Conservation (phyloP, 1,140 invertebrate genomes). For the Goniozus legneri region DNA sequence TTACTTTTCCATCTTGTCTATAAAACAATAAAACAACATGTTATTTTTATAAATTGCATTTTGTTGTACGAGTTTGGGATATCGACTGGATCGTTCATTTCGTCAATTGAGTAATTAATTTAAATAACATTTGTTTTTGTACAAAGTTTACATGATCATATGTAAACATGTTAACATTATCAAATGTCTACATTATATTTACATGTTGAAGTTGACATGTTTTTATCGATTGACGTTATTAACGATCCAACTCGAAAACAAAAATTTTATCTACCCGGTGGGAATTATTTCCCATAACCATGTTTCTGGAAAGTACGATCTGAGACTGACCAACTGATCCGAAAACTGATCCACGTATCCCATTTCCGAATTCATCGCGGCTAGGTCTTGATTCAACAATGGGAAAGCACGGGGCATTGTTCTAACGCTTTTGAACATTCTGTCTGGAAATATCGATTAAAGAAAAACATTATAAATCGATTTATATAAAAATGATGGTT, state of each 20-base stretch:
- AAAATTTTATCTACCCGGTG: slow-evolving; percentile 53
- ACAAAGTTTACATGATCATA: too few relatives aligned
- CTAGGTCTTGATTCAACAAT: slow-evolving; percentile 17
- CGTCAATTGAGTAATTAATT: too few relatives aligned
- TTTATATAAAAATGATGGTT: too few relatives aligned
- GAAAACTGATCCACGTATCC: slow-evolving; percentile 41
- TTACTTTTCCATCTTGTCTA: slow-evolving; percentile 55
- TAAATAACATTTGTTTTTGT: too few relatives aligned
- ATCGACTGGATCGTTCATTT: too few relatives aligned
- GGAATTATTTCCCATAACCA: slow-evolving; percentile 65
- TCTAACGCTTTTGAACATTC: slow-evolving; percentile 34
- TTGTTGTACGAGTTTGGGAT: not conserved
- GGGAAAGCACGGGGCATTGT: slow-evolving; percentile 43
- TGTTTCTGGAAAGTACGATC: slow-evolving; percentile 66
- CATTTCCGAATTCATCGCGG: slow-evolving; percentile 28
- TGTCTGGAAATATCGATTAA: not conserved
- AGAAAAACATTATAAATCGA: too few relatives aligned
- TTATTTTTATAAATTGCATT: slow-evolving; percentile 4
- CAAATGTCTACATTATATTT: too few relatives aligned
- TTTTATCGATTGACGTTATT: too few relatives aligned
- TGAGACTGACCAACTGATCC: slow-evolving; percentile 39
- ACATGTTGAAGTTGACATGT: too few relatives aligned
- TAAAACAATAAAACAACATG: slow-evolving; percentile 16
- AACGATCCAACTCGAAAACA: too few relatives aligned
- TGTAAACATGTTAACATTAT: too few relatives aligned